Base-by-base conservation (phyloP, 2,113 vertebrate species). In the Micronycteris hirsuta region DNA sequence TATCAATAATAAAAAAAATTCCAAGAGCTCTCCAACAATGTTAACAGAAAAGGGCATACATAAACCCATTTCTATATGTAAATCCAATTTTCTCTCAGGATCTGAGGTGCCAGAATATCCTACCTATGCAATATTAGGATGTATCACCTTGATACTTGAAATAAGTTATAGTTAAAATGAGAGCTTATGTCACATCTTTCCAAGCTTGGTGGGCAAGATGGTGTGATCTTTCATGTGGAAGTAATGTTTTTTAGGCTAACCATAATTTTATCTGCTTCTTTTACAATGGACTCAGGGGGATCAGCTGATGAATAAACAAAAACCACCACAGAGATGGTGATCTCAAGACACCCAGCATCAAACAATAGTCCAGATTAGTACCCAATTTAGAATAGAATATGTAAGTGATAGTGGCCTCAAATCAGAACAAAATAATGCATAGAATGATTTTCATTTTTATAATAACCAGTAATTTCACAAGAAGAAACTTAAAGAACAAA, bases 221-320 rank as follows among this genome's bases (percentile, higher is more conserved):
- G 86, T 61, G 52, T 13, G 31, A 49, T 70, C 13, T 86, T 90
- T n/a, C 76, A 33, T 89, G 15, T 1, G 70, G 78, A 82, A 76
- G 19, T 52, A 71, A 58, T 84, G 43, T 49, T 71, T 47, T 77
- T 91, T n/a, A 92, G 16, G 41, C 12, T 70, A 85, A 8, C 13
- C 36, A 47, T 71, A 61, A 91, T 74, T 94, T 95, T 87, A 91
- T 88, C 49, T 88, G 12, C 7, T 95, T 14, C n/a, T n/a, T 77
- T 93, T 90, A 77, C 26, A 86, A 2, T 71, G 31, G 52, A 63
- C 96, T 86, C 96, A 82, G 24, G 96, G n/a, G 91, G 0, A 95
- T 91, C 90, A 24, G 28, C 2, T 89, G 52, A 86, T 68, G 73
- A 83, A 74, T 83, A 93, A 93, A 94, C 73, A 97, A 91, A 93